Evolutionary conservation across 2,888 invertebrate genomes (phyloP).

Genomic region (Vanessa cardui): DNA sequence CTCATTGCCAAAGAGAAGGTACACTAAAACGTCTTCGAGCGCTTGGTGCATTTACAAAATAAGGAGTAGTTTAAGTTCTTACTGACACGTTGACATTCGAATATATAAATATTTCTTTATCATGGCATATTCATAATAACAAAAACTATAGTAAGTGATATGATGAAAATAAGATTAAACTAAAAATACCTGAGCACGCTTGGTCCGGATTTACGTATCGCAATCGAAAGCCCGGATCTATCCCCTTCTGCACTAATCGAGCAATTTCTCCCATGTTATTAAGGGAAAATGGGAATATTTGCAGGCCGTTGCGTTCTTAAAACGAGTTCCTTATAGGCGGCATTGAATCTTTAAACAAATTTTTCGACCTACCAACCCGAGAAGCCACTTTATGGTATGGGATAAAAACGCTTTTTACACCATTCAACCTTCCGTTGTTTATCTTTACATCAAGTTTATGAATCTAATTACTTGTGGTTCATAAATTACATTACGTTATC

Average conservation of each 20-base stretch:
- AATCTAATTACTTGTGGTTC: slow-evolving; percentile 45
- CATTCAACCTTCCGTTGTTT: not conserved
- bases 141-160: too few relatives aligned
- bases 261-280: slow-evolving; percentile 79
- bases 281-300: slow-evolving; percentile 78
- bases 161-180: slow-evolving; percentile 17
- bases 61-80: too few relatives aligned
- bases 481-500: slow-evolving; percentile 1
- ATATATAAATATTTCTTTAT: too few relatives aligned
- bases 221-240: slow-evolving; percentile 63
- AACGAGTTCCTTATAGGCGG: slow-evolving; percentile 78
- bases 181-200: slow-evolving; percentile 25
- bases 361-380: slow-evolving; percentile 66
- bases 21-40: too few relatives aligned
- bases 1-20: too few relatives aligned
- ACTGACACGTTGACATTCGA: too few relatives aligned
- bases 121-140: too few relatives aligned
- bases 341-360: slow-evolving; percentile 81
- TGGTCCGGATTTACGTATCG: slow-evolving; percentile 42
- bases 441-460: not conserved
- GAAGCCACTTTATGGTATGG: slow-evolving; percentile 69
- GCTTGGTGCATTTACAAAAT: too few relatives aligned
- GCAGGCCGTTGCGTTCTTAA: slow-evolving; percentile 76
- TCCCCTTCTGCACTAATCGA: slow-evolving; percentile 74
- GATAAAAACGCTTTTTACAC: slow-evolving; percentile 60